Conservation (phyloP, 2,797 vertebrate genomes). For the Sebastes kiyomatsui region DNA sequence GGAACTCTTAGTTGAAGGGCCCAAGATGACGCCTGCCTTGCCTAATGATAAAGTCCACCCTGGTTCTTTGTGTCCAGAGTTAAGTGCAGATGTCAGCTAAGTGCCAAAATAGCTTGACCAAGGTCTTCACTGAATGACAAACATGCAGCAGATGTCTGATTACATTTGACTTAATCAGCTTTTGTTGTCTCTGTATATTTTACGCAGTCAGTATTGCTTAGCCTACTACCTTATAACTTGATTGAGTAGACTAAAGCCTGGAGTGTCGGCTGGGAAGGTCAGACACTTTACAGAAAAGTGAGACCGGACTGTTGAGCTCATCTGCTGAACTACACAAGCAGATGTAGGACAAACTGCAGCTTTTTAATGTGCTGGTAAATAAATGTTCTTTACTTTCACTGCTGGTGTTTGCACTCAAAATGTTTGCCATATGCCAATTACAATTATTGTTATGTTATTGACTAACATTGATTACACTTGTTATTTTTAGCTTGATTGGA, state of each 20-base stretch:
- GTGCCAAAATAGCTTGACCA: slow-evolving; percentile 4
- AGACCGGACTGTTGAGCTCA: neutral
- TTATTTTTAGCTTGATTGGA: neutral
- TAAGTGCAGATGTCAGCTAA: slow-evolving; percentile 8
- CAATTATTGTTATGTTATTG: neutral
- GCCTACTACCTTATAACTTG: neutral
- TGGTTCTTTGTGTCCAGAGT: slow-evolving; percentile 15
- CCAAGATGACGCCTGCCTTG: neutral
- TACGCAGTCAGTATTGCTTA: neutral
- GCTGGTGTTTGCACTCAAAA: neutral
- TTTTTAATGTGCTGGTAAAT: neutral
- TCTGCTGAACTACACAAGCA: neutral
- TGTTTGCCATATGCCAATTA: neutral
- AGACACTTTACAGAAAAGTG: neutral
- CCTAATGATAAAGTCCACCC: neutral
- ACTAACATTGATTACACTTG: neutral
- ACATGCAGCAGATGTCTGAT: slow-evolving; percentile 28
- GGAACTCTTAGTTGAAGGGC: neutral
- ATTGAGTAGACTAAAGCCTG: neutral
- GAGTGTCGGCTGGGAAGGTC: neutral
- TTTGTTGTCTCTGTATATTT: slow-evolving; percentile 1
- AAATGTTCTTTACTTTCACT: neutral
- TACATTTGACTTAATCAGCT: slow-evolving; percentile 12
- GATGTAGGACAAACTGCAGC: neutral
- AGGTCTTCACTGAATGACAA: neutral